These are phyloP conservation scores for Varroa destructor DNA, from an alignment of 1,140 invertebrate genomes.

Conservation along the genomic window DNA sequence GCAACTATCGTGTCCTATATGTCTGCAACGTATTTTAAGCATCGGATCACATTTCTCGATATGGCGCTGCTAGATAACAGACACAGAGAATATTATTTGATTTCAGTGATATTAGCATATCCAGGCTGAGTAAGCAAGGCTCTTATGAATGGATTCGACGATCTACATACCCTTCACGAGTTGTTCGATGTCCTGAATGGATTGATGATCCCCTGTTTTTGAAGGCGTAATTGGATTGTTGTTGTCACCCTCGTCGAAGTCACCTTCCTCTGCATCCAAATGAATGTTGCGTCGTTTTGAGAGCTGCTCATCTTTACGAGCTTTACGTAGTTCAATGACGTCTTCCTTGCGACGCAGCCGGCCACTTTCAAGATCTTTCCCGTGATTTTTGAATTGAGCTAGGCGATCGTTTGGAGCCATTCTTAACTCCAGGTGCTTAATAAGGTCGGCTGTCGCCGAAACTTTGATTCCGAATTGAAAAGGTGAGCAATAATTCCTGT, in stretches of 20 bases:
- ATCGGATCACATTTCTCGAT: too few species aligned
- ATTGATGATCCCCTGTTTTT: slow-evolving; percentile 42
- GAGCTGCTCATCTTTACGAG: slow-evolving; percentile 81
- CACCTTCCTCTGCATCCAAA: slow-evolving; percentile 43
- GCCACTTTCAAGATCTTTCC: slow-evolving; percentile 6
- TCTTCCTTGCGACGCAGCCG: slow-evolving; percentile 68
- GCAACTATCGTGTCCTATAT: too few species aligned
- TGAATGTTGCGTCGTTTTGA: slow-evolving; percentile 74
- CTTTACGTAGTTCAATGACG: slow-evolving; percentile 73
- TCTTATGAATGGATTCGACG: too few species aligned
- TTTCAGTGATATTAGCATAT: slow-evolving; percentile 7
- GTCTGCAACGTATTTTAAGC: too few species aligned
- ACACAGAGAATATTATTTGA: slow-evolving; percentile 30
- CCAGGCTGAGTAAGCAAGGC: too few species aligned
- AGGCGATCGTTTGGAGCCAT: slow-evolving; percentile 13
- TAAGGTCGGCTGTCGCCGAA: too few species aligned
- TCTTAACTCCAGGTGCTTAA: too few species aligned
- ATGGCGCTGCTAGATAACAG: too few species aligned
- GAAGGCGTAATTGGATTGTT: slow-evolving; percentile 42
- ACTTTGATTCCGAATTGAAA: too few species aligned
- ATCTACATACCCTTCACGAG: slow-evolving; percentile 31
- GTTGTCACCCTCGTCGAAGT: background rate
- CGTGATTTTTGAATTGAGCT: slow-evolving; percentile 4
- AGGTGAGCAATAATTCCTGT: too few species aligned
- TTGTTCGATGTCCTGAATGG: slow-evolving; percentile 36